These are phyloP conservation scores for Entomobrya proxima DNA, from an alignment of 2,888 invertebrate species.

Conservation along the genomic window DNA sequence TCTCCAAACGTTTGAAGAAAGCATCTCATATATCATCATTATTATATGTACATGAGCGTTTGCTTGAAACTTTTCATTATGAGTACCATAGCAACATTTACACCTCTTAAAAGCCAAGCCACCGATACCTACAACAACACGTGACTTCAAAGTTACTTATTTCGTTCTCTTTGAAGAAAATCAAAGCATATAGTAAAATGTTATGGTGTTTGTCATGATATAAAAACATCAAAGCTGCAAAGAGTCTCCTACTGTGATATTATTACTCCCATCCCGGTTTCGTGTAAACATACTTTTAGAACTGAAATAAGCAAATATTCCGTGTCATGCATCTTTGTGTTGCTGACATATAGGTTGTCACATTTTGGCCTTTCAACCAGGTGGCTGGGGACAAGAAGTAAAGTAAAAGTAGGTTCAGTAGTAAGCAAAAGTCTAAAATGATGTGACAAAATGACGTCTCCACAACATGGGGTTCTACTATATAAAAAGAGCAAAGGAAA, in stretches of 20 bases:
- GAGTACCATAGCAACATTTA: not conserved
- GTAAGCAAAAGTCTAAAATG: too few species aligned
- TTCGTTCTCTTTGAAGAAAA: slow-evolving; percentile 30
- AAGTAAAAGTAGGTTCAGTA: too few species aligned
- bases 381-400: slow-evolving; percentile 14
- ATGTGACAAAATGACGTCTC: not conserved
- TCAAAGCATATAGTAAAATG: slow-evolving; percentile 26
- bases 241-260: slow-evolving; percentile 38
- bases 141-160: slow-evolving; percentile 19
- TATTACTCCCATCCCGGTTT: slow-evolving; percentile 27
- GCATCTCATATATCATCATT: too few species aligned
- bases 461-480: not conserved
- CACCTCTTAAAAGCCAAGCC: not conserved
- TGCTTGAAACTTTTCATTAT: not conserved
- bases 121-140: not conserved
- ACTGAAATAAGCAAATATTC: slow-evolving; percentile 13
- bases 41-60: too few species aligned
- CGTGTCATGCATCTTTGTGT: slow-evolving; percentile 18
- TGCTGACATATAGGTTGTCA: slow-evolving; percentile 28
- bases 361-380: slow-evolving; percentile 25
- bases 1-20: too few species aligned
- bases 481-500: too few species aligned
- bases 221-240: slow-evolving; percentile 38
- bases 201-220: slow-evolving; percentile 36
- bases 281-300: not conserved